These are phyloP conservation scores for Neuroterus valhalla DNA, from an alignment of 1,140 invertebrate genomes.

Conservation along the genomic window DNA sequence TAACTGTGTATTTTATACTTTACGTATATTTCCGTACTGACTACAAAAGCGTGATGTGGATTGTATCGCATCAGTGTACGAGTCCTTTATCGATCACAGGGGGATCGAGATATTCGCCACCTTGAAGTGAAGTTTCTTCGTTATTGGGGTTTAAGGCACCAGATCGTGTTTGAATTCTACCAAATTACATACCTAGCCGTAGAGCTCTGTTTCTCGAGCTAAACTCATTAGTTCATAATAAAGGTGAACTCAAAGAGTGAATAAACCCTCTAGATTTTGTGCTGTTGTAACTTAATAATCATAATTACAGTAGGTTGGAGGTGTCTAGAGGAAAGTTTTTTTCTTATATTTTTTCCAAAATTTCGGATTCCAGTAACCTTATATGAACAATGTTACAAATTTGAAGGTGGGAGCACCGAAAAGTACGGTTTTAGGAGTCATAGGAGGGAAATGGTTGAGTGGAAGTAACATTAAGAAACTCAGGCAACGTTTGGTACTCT, in stretches of 20 bases:
- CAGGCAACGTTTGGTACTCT: no score
- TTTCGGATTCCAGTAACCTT: neutral
- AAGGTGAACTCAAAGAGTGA: neutral
- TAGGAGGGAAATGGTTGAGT: no score
- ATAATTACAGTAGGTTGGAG: neutral
- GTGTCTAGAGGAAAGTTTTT: no score
- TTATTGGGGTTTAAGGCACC: conserved; percentile 6
- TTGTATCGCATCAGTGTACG: neutral
- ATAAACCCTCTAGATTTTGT: neutral
- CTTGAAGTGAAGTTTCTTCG: neutral
- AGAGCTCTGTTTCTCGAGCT: neutral
- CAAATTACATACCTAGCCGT: neutral
- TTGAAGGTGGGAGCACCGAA: neutral
- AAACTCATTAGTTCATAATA: conserved; percentile 10
- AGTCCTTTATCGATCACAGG: neutral
- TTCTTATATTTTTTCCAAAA: neutral
- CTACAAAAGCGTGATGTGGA: neutral
- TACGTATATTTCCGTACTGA: neutral
- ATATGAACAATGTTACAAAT: no score
- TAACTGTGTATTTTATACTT: neutral
- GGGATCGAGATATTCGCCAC: neutral
- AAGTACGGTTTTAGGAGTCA: no score
- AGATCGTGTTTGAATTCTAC: conserved; percentile 2
- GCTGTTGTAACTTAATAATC: neutral
- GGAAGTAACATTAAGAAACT: no score